Conservation (phyloP, 1,140 invertebrate species). For the Cyclina sinensis region DNA sequence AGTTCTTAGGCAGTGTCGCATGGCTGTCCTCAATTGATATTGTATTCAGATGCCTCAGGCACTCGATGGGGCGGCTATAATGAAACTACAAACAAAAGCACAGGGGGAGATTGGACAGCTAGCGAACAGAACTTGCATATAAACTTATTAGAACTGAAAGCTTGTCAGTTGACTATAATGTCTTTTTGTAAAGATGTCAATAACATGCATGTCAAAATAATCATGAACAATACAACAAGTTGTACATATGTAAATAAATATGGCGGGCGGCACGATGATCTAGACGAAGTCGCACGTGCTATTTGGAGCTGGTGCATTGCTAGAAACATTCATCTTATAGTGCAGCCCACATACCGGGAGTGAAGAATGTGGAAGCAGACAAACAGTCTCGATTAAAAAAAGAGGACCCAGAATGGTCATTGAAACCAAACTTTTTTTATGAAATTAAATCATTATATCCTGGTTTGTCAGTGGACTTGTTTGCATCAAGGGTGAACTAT, state of each 20-base stretch:
- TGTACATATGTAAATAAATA: slow-evolving; percentile 3
- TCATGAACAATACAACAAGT: slow-evolving; percentile 29
- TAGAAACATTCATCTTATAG: slow-evolving; percentile 26
- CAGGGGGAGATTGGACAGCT: neutral
- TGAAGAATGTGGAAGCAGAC: neutral
- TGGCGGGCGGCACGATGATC: neutral
- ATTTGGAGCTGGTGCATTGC: slow-evolving; percentile 18
- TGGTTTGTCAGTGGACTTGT: neutral
- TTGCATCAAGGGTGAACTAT: slow-evolving; percentile 11
- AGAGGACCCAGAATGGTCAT: slow-evolving; percentile 26
- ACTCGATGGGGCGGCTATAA: neutral
- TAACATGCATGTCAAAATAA: neutral
- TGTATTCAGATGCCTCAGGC: slow-evolving; percentile 16
- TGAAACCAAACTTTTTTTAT: neutral
- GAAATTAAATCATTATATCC: neutral
- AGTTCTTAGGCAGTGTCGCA: neutral
- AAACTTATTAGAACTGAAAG: slow-evolving; percentile 7
- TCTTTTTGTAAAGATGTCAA: slow-evolving; percentile 10
- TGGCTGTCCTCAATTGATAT: neutral
- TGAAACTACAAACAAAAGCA: neutral
- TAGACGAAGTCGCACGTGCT: slow-evolving; percentile 1
- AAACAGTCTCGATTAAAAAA: neutral
- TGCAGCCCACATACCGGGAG: slow-evolving; percentile 11
- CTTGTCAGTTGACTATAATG: slow-evolving; percentile 13
- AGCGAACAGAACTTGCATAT: slow-evolving; percentile 1